Evolutionary conservation across 2,888 invertebrate species (phyloP).

Genomic region (Trachelus stipa): DNA sequence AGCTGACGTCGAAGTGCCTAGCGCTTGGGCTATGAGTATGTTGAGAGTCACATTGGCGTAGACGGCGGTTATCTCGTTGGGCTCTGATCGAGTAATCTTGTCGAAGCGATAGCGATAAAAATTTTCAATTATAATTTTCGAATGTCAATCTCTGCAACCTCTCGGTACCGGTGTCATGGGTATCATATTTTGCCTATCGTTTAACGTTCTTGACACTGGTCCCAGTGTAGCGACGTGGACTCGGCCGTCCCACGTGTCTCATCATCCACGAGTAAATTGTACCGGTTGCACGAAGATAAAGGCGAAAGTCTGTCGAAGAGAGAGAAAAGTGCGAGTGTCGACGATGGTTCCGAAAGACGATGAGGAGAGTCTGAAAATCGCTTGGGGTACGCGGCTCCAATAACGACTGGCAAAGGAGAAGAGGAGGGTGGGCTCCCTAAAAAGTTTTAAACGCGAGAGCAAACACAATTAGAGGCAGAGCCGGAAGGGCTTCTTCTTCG

Average conservation of each 20-base stretch:
- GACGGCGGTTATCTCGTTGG: background rate
- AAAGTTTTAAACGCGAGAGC: constrained; percentile 47
- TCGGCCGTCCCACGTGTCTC: background rate
- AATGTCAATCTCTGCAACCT: background rate
- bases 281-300: background rate
- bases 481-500: constrained; percentile 40
- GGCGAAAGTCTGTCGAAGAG: background rate
- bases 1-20: constrained; percentile 34
- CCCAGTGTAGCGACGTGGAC: background rate
- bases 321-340: background rate
- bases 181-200: background rate
- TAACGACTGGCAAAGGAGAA: constrained; percentile 28
- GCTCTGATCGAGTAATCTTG: background rate
- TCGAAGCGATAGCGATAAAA: background rate
- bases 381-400: constrained; percentile 11
- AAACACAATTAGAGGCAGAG: constrained; percentile 56
- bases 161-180: background rate
- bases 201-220: background rate
- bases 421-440: constrained; percentile 28
- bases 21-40: constrained; percentile 15
- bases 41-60: constrained; percentile 30
- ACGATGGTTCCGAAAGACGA: background rate
- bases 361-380: background rate
- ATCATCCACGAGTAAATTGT: background rate
- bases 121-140: background rate